Evolutionary conservation across 2,888 invertebrate species (phyloP), one percentile per base, ranked within the genome.

Genomic region (Drosophila yooni): DNA sequence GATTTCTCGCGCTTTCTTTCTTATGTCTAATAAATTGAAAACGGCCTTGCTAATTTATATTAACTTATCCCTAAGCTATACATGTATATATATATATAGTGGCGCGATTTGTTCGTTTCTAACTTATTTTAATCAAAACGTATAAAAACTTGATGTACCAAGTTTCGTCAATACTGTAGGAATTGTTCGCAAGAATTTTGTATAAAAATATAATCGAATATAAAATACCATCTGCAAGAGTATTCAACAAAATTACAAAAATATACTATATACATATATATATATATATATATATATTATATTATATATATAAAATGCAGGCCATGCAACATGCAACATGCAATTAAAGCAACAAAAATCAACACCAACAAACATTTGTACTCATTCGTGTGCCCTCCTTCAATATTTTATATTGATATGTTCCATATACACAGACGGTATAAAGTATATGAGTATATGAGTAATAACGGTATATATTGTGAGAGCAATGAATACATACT

Each of bases 331-430:
- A 69, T 33, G 59, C 33, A 33, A 33, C 65, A 69, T 33, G 59
- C 56, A 52, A 64, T 21, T 29, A 52, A n/a, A 43, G 53, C 29
- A 46, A 69, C 25, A 43, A 29, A 27, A 21, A 27, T 18, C 34
- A 53, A 29, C 54, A 38, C 46, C 46, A 54, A 36, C 18, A 38
- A 57, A 43, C 29, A 57, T 70, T 70, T 79, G 72, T 77, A 82
- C 73, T 82, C 73, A 81, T 82, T 79, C 77, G 79, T 83, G 80
- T 81, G 83, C 86, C 89, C 89, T 86, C 82, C 80, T 87, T 76
- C 31, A 67, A 75, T 76, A 71, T 74, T 80, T 79, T 66, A 65
- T 69, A 82, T 71, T 65, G 51, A 74, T 59, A 70, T 74, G 77
- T 76, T 79, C 70, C 64, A 56, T 59, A 64, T 53, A 54, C 29